These are phyloP conservation scores for Notothenia coriiceps DNA, from an alignment of 2,113 vertebrate genomes.

Conservation along the genomic window DNA sequence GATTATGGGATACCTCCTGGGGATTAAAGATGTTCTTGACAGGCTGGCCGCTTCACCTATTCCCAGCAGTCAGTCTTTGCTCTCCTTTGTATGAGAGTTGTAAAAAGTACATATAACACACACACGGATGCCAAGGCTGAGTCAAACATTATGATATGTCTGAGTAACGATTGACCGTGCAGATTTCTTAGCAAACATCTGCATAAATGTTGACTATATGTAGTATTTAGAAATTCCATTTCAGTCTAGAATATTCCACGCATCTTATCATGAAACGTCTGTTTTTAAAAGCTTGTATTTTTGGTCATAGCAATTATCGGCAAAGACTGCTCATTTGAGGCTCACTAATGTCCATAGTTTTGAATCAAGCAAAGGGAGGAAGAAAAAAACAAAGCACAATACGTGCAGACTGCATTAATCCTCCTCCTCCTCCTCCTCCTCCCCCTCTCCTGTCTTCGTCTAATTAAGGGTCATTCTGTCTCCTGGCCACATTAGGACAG, in stretches of 20 bases:
- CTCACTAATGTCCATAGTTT: constrained; percentile 67
- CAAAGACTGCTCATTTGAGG: constrained; percentile 43
- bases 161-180: not conserved
- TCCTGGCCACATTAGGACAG: constrained; percentile 73
- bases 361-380: constrained; percentile 65
- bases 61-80: constrained; percentile 48
- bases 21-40: constrained; percentile 78
- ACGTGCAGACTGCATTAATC: constrained; percentile 70
- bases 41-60: constrained; percentile 69
- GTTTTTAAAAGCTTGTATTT: constrained; percentile 29
- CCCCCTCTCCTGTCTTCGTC: constrained; percentile 57
- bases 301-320: constrained; percentile 51
- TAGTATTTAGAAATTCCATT: not conserved
- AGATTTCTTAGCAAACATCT: not conserved
- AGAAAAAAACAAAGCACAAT: constrained; percentile 21
- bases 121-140: not conserved
- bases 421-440: constrained; percentile 44
- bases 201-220: not conserved
- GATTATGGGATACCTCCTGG: constrained; percentile 75
- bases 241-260: not conserved
- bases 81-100: constrained; percentile 11
- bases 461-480: constrained; percentile 85
- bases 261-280: constrained; percentile 9
- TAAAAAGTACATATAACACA: constrained; percentile 17
- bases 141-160: not conserved